Evolutionary conservation across 2,888 invertebrate species (phyloP), one percentile per base, ranked within the genome.

Genomic region (Melieria crassipennis): DNA sequence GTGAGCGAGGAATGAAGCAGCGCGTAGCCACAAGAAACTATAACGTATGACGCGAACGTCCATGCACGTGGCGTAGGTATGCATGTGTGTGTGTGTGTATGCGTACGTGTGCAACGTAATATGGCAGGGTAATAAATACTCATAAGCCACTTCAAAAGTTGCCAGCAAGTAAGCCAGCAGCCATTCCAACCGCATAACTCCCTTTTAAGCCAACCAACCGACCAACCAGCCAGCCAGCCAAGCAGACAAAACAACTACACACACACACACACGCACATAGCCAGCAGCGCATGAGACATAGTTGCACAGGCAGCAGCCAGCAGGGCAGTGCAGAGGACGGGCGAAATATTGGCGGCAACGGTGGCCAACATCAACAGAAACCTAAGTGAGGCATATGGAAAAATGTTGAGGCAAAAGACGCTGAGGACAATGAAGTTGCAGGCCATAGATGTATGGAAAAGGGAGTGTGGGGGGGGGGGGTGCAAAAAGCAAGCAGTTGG

Each of bases 111-210:
- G 63, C 42, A 16, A 30, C 30, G 60, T 66, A 64, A 63, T 67
- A 62, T 65, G 62, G 76, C 77, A 77, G 80, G 77, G 79, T 81
- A 82, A 81, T 81, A 81, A 82, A 81, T 81, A 81, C 80, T 78
- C 78, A 78, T 79, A 80, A 82, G 82, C 82, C 76, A 81, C 82
- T 82, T 81, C 79, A 82, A 79, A 69, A 79, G 80, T 60, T 78
- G 78, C 78, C 80, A 81, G 78, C 80, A 82, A 75, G 76, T 71
- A 81, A 77, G 78, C 80, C 80, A 82, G 77, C 78, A 82, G 76
- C 79, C 71, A 30, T 30, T 30, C 30, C 77, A 79, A 77, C 52
- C 65, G 42, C 65, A 55, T 50, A 55, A 55, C 65, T 55, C 43
- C 55, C 16, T 65, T 67, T 67, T 67, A 67, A 67, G 42, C 30